Percentiles rank a stretch among this genome's conserved stretches.
Evolutionary conservation across 2,113 vertebrate genomes (phyloP).

Genomic region (Ceyx margarethae): DNA sequence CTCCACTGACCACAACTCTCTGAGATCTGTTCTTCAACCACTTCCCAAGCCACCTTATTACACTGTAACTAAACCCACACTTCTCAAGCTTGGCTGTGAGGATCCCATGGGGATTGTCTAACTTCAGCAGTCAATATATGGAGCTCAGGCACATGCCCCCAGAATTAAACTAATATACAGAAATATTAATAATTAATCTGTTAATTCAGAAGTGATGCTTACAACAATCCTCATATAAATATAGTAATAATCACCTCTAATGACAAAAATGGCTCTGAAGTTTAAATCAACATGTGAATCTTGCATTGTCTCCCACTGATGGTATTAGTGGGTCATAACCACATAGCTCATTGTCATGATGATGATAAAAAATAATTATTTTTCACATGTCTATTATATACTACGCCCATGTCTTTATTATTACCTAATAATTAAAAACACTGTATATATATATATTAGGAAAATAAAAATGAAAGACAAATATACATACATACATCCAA

Average conservation of each 20-base stretch:
- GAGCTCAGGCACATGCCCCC: fast-evolving
- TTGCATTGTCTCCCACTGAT: not conserved
- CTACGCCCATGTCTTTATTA: not conserved
- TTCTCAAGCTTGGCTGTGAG: too few relatives aligned
- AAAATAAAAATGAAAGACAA: not conserved
- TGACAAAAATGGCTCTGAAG: not conserved
- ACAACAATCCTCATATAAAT: not conserved
- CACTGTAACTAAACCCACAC: too few relatives aligned
- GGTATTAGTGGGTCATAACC: not conserved
- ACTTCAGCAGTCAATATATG: not conserved
- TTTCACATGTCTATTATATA: not conserved
- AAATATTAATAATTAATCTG: not conserved
- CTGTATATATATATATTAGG: not conserved
- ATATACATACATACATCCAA: not conserved
- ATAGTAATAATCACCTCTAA: not conserved
- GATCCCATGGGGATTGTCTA: not conserved
- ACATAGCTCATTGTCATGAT: not conserved
- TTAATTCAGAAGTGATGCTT: not conserved
- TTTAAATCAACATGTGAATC: not conserved
- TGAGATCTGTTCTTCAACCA: too few relatives aligned
- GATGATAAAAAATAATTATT: not conserved
- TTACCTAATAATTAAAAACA: not conserved
- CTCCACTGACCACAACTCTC: too few relatives aligned
- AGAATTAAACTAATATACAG: not conserved
- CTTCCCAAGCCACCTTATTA: too few relatives aligned